Conservation (phyloP, 2,888 invertebrate genomes). For the Megalurothrips usitatus region DNA sequence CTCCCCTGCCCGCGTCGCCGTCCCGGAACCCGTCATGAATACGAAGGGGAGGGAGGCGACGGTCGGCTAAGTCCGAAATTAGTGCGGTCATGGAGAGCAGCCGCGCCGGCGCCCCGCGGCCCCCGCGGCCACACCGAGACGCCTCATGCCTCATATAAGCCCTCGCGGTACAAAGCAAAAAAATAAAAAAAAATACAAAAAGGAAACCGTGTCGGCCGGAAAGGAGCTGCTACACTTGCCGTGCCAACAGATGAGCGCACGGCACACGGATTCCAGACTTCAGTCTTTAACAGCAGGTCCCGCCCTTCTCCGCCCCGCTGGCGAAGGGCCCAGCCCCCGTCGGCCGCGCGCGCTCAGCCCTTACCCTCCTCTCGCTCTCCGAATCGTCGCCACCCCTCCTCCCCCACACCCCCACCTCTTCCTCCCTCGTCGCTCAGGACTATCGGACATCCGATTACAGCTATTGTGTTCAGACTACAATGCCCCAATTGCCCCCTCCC, state of each 20-base stretch:
- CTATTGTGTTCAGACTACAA: conserved; percentile 25
- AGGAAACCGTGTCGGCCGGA: too few relatives aligned
- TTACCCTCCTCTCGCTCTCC: neutral
- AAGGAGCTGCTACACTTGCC: too few relatives aligned
- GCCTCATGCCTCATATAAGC: too few relatives aligned
- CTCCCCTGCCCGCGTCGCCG: neutral
- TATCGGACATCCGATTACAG: conserved; percentile 26
- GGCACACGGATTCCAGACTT: neutral
- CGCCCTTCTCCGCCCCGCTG: neutral
- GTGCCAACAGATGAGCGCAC: neutral
- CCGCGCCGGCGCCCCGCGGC: neutral
- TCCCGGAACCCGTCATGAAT: neutral
- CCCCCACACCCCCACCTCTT: neutral
- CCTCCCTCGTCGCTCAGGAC: neutral
- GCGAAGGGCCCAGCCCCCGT: too few relatives aligned
- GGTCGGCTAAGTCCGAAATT: conserved; percentile 18
- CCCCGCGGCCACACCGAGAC: neutral
- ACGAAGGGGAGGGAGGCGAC: neutral
- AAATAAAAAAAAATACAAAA: too few relatives aligned
- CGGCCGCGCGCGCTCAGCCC: neutral
- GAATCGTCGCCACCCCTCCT: neutral
- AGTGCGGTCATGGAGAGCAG: neutral
- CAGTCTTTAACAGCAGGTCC: conserved; percentile 12
- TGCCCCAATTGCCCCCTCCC: conserved; percentile 15
- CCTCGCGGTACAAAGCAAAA: too few relatives aligned